Evolutionary conservation across 2,888 invertebrate species (phyloP).

Genomic region (Smittia sp.): DNA sequence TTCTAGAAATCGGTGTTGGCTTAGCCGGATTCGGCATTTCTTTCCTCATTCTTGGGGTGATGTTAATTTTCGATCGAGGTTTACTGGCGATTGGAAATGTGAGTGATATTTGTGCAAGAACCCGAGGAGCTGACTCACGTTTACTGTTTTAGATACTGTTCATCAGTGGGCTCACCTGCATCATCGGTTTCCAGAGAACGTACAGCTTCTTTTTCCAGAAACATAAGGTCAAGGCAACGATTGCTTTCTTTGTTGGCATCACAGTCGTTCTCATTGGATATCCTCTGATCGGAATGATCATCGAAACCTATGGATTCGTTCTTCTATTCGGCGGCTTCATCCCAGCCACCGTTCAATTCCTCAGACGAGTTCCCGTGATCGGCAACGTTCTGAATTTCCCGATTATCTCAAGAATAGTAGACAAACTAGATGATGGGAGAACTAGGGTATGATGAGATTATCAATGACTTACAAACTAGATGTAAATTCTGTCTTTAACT

Average conservation of each 20-base stretch:
- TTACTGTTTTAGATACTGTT: conserved; percentile 81
- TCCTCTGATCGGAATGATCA: conserved; percentile 93
- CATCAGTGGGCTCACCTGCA: conserved; percentile 89
- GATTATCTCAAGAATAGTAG: conserved; percentile 72
- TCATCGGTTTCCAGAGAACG: conserved; percentile 93
- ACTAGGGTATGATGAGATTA: conserved; percentile 34
- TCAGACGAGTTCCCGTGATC: conserved; percentile 87
- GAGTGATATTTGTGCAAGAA: conserved; percentile 55
- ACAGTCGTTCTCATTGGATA: conserved; percentile 88
- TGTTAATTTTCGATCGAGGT: conserved; percentile 95
- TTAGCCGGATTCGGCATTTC: conserved; percentile 93
- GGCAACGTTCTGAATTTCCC: conserved; percentile 87
- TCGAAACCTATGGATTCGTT: conserved; percentile 96
- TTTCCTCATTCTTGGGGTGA: conserved; percentile 89
- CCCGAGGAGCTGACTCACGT: background rate
- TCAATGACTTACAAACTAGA: background rate
- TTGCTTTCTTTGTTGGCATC: conserved; percentile 91
- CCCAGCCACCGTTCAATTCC: conserved; percentile 92
- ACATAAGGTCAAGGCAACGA: conserved; percentile 88
- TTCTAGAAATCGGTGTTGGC: conserved; percentile 94
- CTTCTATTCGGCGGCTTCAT: conserved; percentile 91
- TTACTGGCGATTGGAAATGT: conserved; percentile 99
- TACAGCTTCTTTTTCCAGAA: conserved; percentile 97
- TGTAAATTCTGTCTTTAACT: background rate
- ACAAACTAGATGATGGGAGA: conserved; percentile 28